Evolutionary conservation across 2,888 invertebrate species (phyloP).

Genomic region (Oscheius sp.): DNA sequence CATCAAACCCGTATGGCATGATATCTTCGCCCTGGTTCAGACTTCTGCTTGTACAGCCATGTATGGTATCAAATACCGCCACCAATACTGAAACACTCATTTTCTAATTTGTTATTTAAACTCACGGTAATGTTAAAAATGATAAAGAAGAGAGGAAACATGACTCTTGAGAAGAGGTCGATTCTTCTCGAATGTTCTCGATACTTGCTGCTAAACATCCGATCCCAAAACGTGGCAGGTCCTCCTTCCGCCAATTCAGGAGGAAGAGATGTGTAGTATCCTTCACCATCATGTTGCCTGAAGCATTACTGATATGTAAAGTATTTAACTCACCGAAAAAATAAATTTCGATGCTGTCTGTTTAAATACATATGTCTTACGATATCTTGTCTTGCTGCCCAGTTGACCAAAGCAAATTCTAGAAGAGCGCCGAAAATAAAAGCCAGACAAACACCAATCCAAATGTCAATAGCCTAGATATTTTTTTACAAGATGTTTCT

Average conservation of each 20-base stretch:
- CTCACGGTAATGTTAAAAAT: constrained; percentile 62
- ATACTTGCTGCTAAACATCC: constrained; percentile 46
- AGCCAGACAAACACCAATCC: constrained; percentile 69
- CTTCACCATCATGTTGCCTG: constrained; percentile 24
- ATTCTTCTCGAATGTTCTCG: constrained; percentile 56
- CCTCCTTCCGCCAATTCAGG: constrained; percentile 7
- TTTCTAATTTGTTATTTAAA: background rate
- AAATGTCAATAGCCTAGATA: constrained; percentile 37
- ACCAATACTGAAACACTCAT: constrained; percentile 42
- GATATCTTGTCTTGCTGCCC: constrained; percentile 66
- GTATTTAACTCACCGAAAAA: constrained; percentile 5
- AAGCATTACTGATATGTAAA: background rate
- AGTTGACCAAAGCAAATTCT: constrained; percentile 69
- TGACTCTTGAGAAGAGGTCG: constrained; percentile 58
- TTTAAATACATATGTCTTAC: constrained; percentile 24
- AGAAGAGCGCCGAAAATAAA: constrained; percentile 68
- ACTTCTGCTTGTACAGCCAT: constrained; percentile 33
- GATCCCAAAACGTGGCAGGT: constrained; percentile 30
- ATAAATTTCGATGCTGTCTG: constrained; percentile 26
- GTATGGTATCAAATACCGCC: constrained; percentile 37
- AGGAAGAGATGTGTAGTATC: constrained; percentile 21
- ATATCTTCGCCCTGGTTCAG: no score
- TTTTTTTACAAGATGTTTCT: no score
- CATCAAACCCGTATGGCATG: no score
- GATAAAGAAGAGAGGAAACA: constrained; percentile 61